A percentile compares a stretch with the other conserved stretches of the same genome.
Conservation (phyloP, 2,888 invertebrate genomes). For the Polydrusus tereticollis region DNA sequence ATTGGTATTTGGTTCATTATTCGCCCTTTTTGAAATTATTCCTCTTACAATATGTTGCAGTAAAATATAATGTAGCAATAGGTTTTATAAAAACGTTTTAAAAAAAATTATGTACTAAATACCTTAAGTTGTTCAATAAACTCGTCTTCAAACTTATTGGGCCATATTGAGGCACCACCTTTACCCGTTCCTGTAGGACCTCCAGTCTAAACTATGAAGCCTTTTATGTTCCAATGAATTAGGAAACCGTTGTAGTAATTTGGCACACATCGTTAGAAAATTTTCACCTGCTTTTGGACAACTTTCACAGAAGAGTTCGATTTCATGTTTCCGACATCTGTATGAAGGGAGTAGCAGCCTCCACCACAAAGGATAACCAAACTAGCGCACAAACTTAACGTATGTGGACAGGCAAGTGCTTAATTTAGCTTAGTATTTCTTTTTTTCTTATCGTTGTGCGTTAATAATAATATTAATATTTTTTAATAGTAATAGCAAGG, state of each 20-base stretch:
- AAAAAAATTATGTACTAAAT: too few species aligned
- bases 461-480: too few species aligned
- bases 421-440: too few species aligned
- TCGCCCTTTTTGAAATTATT: conserved; percentile 97
- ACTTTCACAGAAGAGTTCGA: conserved; percentile 95
- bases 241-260: conserved; percentile 87
- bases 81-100: too few species aligned
- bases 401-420: too few species aligned
- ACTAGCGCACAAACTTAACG: too few species aligned
- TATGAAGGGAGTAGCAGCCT: too few species aligned
- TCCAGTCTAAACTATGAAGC: conserved; percentile 84
- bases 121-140: conserved; percentile 94
- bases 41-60: conserved; percentile 87
- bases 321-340: conserved; percentile 98
- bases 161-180: conserved; percentile 98
- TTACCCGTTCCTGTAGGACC: conserved; percentile 95
- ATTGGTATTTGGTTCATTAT: conserved; percentile 98
- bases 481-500: too few species aligned
- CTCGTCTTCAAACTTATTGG: conserved; percentile 96
- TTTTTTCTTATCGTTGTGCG: too few species aligned
- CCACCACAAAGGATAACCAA: too few species aligned
- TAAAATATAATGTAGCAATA: too few species aligned
- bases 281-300: conserved; percentile 98
- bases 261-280: conserved; percentile 95
- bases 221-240: conserved; percentile 85